Evolutionary conservation across 1,140 invertebrate genomes (phyloP), one percentile per base, ranked within the genome.

Genomic region (Hyles euphorbiae): DNA sequence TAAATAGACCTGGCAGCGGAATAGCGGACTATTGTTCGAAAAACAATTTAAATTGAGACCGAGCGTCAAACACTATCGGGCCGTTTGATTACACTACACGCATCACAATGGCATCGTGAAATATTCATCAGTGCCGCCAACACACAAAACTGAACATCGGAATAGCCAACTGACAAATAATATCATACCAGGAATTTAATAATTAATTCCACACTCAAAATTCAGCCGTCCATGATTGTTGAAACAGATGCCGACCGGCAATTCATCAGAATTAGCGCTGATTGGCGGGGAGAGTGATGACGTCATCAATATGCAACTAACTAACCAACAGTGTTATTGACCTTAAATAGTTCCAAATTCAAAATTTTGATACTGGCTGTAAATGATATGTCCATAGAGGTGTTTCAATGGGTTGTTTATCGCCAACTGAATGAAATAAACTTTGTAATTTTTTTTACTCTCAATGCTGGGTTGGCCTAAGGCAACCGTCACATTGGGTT

Each of bases 281-380:
- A 72, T 72, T 72, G 70, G 65, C 61, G 48, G 56, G 61, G 60
- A 65, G 67, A 68, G 65, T 68, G 74, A 74, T 76, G 74, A 76
- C 71, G 71, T 74, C 71, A 74, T 76, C 74, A 74, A 76, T 76
- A 74, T 76, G 68, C 64, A 70, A 65, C 67, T 61, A 70, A 63
- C 64, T 61, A 56, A 40, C 52, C 36, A 50, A 33, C 48, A 34
- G 44, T 48, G 54, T 34, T 34, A 34, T 56, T 44, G 40, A 43
- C 53, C 53, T 54, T 40, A 12, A 54, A 54, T 11, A 22, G 12
- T 12, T 3, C 4, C 10, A 44, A 54, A 52, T 52, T 52, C 34
- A 34, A 52, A 52, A 34, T 52, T 9, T 8, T 22, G 48, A 32
- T 5, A n/a, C n/a, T 52, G 50, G 33, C 50, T 10, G 50, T 52